Evolutionary conservation across 2,113 vertebrate genomes (phyloP).

Genomic region (Psettodes erumei): DNA sequence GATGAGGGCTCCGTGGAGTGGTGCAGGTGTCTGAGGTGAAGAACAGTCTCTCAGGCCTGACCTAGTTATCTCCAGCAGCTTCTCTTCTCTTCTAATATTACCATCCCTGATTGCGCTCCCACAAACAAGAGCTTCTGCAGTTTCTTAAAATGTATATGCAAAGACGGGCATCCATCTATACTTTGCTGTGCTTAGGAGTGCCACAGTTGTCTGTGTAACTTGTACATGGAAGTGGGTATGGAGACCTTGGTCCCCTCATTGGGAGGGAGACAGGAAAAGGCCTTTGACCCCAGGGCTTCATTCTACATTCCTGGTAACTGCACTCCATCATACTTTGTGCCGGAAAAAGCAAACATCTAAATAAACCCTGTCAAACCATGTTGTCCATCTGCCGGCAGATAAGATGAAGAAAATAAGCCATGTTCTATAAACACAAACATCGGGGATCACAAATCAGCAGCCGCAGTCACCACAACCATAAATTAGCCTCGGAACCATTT

Average conservation of each 20-base stretch:
- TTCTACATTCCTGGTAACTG: conserved; percentile 75
- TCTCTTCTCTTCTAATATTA: conserved; percentile 18
- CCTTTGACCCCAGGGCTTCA: conserved; percentile 75
- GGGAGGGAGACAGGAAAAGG: conserved; percentile 80
- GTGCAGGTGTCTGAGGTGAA: conserved; percentile 88
- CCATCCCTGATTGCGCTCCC: conserved; percentile 16
- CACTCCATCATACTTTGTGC: conserved; percentile 77
- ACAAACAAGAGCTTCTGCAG: conserved; percentile 30
- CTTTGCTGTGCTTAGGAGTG: conserved; percentile 29
- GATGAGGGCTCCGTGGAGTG: conserved; percentile 84
- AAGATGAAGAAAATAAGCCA: conserved; percentile 76
- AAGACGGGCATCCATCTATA: conserved; percentile 16
- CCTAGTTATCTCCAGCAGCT: conserved; percentile 68
- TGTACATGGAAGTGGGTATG: conserved; percentile 29
- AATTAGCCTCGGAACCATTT: conserved; percentile 79
- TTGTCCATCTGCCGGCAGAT: conserved; percentile 80
- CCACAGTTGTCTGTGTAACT: conserved; percentile 30
- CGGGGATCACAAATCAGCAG: conserved; percentile 79
- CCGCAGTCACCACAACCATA: conserved; percentile 74
- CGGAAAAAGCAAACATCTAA: conserved; percentile 81
- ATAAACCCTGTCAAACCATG: conserved; percentile 79
- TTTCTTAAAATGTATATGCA: conserved; percentile 33
- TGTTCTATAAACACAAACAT: conserved; percentile 85
- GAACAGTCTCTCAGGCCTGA: conserved; percentile 70
- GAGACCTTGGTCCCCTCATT: conserved; percentile 50